Conservation (phyloP, 2,113 vertebrate genomes). For the Cisticola juncidis region DNA sequence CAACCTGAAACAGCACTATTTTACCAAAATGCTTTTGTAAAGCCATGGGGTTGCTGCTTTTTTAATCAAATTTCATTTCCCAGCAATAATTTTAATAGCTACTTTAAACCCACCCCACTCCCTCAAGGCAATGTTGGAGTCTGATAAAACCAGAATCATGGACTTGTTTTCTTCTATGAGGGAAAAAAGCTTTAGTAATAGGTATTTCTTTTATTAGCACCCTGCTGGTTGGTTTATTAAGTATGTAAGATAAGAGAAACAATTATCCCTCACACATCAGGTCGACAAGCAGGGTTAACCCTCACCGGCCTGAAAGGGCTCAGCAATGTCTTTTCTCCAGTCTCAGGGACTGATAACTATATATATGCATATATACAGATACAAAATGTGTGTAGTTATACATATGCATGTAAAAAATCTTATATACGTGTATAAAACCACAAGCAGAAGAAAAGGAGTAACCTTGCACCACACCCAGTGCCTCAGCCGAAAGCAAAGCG, state of each 20-base stretch:
- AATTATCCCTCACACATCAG: background rate
- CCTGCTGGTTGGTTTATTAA: slow-evolving; percentile 6
- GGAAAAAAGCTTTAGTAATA: background rate
- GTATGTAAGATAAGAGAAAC: background rate
- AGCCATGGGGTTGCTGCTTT: background rate
- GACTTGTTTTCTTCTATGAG: background rate
- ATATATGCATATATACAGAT: rapidly evolving
- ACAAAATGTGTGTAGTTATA: rapidly evolving
- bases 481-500: too few species aligned
- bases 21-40: background rate
- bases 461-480: rapidly evolving
- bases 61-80: slow-evolving; percentile 29
- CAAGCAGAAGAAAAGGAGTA: rapidly evolving
- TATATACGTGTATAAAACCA: rapidly evolving
- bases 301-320: background rate
- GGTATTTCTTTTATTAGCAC: slow-evolving; percentile 12
- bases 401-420: rapidly evolving
- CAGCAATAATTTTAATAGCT: slow-evolving; percentile 19
- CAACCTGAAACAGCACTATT: background rate
- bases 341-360: rapidly evolving
- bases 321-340: background rate
- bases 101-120: background rate
- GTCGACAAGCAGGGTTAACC: background rate
- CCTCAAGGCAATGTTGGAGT: background rate
- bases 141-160: background rate